A percentile compares a stretch with the other conserved stretches of the same genome.
Conservation (phyloP, 2,797 vertebrate species). For the Chrosomus eos region DNA sequence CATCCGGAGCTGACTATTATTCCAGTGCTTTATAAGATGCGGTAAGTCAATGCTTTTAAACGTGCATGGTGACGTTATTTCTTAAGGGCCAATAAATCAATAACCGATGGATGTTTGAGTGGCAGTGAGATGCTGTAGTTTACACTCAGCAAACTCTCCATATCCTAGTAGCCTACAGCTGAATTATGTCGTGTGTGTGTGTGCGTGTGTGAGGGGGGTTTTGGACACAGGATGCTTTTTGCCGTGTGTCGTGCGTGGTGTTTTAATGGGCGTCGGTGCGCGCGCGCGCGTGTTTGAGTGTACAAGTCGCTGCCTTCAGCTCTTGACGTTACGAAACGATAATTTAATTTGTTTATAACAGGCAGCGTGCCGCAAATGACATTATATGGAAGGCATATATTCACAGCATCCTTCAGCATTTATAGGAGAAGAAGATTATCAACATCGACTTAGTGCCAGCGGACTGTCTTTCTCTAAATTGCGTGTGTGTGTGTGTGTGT, state of each 20-base stretch:
- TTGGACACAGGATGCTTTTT: slow-evolving; percentile 58
- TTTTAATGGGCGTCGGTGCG: slow-evolving; percentile 65
- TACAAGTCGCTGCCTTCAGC: slow-evolving; percentile 28
- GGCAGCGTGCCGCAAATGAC: background rate
- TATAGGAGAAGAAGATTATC: slow-evolving; percentile 18
- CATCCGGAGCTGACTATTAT: slow-evolving; percentile 65
- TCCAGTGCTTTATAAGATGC: slow-evolving; percentile 66
- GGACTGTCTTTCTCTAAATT: slow-evolving; percentile 26
- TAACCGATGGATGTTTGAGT: slow-evolving; percentile 32
- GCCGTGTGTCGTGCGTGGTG: slow-evolving; percentile 56
- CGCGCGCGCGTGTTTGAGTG: slow-evolving; percentile 40
- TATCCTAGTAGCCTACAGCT: background rate
- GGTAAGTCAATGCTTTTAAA: slow-evolving; percentile 72
- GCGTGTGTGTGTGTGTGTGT: background rate
- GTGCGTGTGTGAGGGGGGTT: background rate
- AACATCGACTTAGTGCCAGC: slow-evolving; percentile 30
- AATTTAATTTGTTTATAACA: slow-evolving; percentile 48
- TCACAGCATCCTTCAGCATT: slow-evolving; percentile 2
- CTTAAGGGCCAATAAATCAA: slow-evolving; percentile 40
- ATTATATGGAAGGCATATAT: slow-evolving; percentile 3
- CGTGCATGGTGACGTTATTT: slow-evolving; percentile 47
- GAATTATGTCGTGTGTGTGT: slow-evolving; percentile 25
- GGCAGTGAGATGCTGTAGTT: background rate
- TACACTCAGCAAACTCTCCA: slow-evolving; percentile 27
- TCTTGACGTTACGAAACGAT: slow-evolving; percentile 42